phyloP scores from a whole-genome alignment of 2,888 invertebrate genomes.

The Tetheella fluctuosa region DNA sequence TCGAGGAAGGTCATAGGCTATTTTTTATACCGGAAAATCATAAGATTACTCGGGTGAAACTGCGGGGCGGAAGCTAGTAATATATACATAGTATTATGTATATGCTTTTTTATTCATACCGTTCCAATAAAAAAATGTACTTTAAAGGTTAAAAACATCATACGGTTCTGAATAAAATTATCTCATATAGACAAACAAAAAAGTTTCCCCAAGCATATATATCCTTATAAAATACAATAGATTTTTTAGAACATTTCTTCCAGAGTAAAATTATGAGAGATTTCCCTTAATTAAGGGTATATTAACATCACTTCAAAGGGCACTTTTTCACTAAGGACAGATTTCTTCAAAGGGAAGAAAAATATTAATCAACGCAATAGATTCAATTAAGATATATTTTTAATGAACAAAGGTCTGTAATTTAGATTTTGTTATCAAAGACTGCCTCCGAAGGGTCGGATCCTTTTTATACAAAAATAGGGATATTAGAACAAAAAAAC shows the following conservation, averaged over 20 bases:
- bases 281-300: background rate
- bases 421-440: constrained; percentile 39
- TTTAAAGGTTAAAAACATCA: no score
- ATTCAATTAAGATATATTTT: constrained; percentile 54
- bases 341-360: constrained; percentile 29
- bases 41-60: no score
- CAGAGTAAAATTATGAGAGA: background rate
- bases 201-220: background rate
- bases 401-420: constrained; percentile 44
- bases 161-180: no score
- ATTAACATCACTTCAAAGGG: background rate
- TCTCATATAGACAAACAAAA: background rate
- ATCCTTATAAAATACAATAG: background rate
- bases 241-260: background rate
- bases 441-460: constrained; percentile 6
- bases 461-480: constrained; percentile 12
- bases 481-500: constrained; percentile 11
- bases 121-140: no score
- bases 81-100: no score
- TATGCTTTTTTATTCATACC: no score
- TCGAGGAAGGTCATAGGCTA: no score
- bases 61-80: no score
- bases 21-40: no score
- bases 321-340: constrained; percentile 17
- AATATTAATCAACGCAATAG: constrained; percentile 30